Percentiles rank a stretch among this genome's conserved stretches.
phyloP scores from a whole-genome alignment of 2,888 invertebrate species.

The Apotomis capreana region DNA sequence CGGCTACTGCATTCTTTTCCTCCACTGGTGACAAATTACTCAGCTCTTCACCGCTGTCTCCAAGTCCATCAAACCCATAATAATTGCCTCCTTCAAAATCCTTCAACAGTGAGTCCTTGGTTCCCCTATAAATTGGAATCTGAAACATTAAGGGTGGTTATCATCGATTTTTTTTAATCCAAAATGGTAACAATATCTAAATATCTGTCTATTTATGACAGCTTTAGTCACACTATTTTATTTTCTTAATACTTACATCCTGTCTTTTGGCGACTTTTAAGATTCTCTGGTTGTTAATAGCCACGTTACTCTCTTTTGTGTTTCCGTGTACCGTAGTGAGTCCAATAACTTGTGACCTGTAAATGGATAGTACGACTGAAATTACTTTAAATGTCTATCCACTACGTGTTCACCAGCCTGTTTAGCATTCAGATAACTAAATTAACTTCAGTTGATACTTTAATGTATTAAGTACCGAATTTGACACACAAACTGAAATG shows the following conservation, averaged over 20 bases:
- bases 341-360: constrained; percentile 83
- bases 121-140: constrained; percentile 89
- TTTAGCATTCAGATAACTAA: no score
- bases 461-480: no score
- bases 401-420: no score
- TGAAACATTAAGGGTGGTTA: constrained; percentile 54
- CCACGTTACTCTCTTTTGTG: constrained; percentile 86
- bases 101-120: constrained; percentile 73
- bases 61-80: constrained; percentile 89
- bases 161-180: no score
- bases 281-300: constrained; percentile 87
- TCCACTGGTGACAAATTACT: constrained; percentile 72
- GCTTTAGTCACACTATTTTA: neutral
- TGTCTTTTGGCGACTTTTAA: constrained; percentile 82
- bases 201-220: no score
- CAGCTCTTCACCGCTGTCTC: constrained; percentile 81
- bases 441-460: no score
- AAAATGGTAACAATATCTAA: no score
- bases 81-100: constrained; percentile 61
- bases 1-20: constrained; percentile 83
- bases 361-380: constrained; percentile 33
- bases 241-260: constrained; percentile 80
- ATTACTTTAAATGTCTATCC: no score
- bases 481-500: no score
- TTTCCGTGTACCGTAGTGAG: constrained; percentile 91